Percentiles rank a stretch among this genome's conserved stretches.
phyloP scores from a whole-genome alignment of 2,797 vertebrate species.

The Scarus forsteni region DNA sequence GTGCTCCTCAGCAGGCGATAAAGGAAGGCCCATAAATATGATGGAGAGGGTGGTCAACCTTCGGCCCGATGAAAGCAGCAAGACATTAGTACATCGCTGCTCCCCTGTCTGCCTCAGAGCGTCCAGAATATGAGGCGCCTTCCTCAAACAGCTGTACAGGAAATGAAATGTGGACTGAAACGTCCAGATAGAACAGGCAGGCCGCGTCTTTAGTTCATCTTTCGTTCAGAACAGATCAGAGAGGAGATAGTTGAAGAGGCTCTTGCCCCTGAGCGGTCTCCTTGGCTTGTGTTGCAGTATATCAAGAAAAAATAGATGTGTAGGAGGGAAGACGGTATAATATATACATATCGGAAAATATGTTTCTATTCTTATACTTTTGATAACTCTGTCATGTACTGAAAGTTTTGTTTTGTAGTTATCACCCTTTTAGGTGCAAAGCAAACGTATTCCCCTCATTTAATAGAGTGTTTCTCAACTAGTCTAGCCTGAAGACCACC shows the following conservation, averaged over 20 bases:
- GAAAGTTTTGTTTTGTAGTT: conserved; percentile 19
- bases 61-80: conserved; percentile 61
- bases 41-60: conserved; percentile 75
- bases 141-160: conserved; percentile 63
- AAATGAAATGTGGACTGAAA: conserved; percentile 79
- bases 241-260: conserved; percentile 38
- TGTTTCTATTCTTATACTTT: conserved; percentile 12
- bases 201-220: conserved; percentile 44
- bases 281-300: conserved; percentile 26
- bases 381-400: conserved; percentile 9
- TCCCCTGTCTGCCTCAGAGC: conserved; percentile 59
- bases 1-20: conserved; percentile 57
- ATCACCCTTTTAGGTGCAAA: conserved; percentile 1
- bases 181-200: conserved; percentile 56
- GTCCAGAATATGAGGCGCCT: conserved; percentile 60
- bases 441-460: too few species aligned
- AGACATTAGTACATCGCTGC: conserved; percentile 64
- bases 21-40: conserved; percentile 77
- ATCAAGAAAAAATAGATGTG: conserved; percentile 24
- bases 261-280: conserved; percentile 25
- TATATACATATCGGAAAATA: neutral
- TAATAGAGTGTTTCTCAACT: too few species aligned
- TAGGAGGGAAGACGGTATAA: conserved; percentile 13
- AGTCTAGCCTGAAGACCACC: too few species aligned
- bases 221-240: conserved; percentile 54